Conservation (phyloP, 2,113 vertebrate species). For the Sebastes schlegelii region DNA sequence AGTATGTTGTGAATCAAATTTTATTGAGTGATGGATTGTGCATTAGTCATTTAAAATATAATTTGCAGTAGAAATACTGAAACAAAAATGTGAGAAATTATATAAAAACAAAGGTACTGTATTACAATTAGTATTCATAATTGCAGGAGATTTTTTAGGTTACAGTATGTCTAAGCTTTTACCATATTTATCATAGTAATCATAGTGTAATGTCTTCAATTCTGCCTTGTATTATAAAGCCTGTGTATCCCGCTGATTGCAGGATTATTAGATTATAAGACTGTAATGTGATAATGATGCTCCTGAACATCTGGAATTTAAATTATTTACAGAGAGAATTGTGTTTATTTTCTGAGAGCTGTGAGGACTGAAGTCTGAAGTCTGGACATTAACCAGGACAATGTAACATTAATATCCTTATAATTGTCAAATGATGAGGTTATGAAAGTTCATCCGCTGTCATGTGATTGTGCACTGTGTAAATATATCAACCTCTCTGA, state of each 20-base stretch:
- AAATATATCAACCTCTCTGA: constrained; percentile 72
- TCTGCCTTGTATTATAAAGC: neutral
- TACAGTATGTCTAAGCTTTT: neutral
- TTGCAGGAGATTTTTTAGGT: neutral
- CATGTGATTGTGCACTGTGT: constrained; percentile 50
- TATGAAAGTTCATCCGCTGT: constrained; percentile 12
- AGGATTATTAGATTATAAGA: neutral
- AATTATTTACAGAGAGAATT: neutral
- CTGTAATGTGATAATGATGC: neutral
- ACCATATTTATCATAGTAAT: neutral
- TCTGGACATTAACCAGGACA: neutral
- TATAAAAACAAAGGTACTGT: neutral
- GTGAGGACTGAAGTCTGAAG: neutral
- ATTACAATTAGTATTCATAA: neutral
- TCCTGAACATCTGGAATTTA: neutral
- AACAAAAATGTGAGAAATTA: neutral
- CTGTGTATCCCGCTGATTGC: neutral
- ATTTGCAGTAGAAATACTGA: neutral
- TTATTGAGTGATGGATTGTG: neutral
- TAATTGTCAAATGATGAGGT: neutral
- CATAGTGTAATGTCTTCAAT: neutral
- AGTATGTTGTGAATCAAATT: neutral
- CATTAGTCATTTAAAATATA: neutral
- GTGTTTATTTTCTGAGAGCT: neutral
- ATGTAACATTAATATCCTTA: neutral